Evolutionary conservation across 2,888 invertebrate species (phyloP).

Genomic region (Erebia palarica): DNA sequence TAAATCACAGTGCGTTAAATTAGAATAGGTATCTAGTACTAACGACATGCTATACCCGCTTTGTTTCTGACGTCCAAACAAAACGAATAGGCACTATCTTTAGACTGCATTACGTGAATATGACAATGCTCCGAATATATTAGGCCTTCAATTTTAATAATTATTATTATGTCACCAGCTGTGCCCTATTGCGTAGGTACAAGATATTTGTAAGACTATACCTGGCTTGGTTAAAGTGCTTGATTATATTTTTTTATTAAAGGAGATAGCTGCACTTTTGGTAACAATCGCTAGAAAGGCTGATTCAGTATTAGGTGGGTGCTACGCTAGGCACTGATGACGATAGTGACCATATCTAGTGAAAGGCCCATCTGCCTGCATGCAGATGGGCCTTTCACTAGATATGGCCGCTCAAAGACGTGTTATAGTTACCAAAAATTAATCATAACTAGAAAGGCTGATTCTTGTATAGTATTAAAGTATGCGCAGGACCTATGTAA

Average conservation of each 20-base stretch:
- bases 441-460: too few relatives aligned
- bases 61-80: slow-evolving; percentile 20
- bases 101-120: slow-evolving; percentile 14
- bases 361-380: too few relatives aligned
- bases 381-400: too few relatives aligned
- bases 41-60: slow-evolving; percentile 9
- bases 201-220: neutral
- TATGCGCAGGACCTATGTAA: too few relatives aligned
- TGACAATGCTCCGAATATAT: slow-evolving; percentile 14
- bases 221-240: neutral
- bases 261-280: too few relatives aligned
- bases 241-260: neutral
- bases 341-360: too few relatives aligned
- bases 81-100: slow-evolving; percentile 19
- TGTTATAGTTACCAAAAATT: too few relatives aligned
- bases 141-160: slow-evolving; percentile 12
- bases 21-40: slow-evolving; percentile 17
- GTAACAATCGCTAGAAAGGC: too few relatives aligned
- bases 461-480: too few relatives aligned
- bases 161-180: slow-evolving; percentile 5
- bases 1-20: slow-evolving; percentile 25
- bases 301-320: too few relatives aligned
- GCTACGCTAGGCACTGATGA: too few relatives aligned
- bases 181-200: neutral
- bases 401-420: too few relatives aligned